Base-by-base conservation (phyloP, 2,797 vertebrate genomes). In the Bradypodion pumilum region DNA sequence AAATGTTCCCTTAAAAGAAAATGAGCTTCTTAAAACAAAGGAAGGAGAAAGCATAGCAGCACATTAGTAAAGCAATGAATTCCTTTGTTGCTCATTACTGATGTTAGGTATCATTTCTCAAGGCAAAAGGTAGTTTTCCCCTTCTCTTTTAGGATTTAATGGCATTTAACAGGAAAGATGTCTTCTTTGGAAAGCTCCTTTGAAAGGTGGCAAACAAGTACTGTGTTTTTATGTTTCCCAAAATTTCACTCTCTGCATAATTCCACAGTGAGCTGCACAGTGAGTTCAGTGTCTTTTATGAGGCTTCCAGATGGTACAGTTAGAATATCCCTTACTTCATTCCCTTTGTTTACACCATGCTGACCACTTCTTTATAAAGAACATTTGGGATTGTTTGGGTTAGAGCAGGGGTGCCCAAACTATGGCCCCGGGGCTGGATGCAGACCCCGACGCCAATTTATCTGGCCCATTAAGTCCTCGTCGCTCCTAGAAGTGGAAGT, bases 1-100 rank as follows among this genome's bases (percentile, higher is more conserved):
- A 92, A 91, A 87, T 3, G 4, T 75, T 85, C 85, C 89, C 81
- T 94, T 91, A 79, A 91, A 92, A 91, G 83, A 91, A 94, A 95
- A 93, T 91, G 86, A 90, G 29, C 80, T 89, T 91, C 86, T 90
- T 85, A 82, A 63, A 91, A 90, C 83, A 82, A 90, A 77, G 42
- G n/a, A n/a, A 74, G 72, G 75, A 88, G 46, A 78, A 37, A 80
- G 60, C 81, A 79, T 27, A 29, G 35, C 79, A 85, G 74, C 90
- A 91, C 94, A 90, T 93, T 90, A 78, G 87, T 90, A 87, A 89
- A 87, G 35, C 68, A 92, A 66, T 87, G 87, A 90, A 82, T 63
- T 42, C 21, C 87, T 1, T 42, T 80, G 21, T 6, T 84, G 78
- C 85, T 87, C 52, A 84, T 88, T 89, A 7, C 49, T 77, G 7